Evolutionary conservation across 2,888 invertebrate species (phyloP), one percentile per base, ranked within the genome.

Genomic region (Tribolium freemani): DNA sequence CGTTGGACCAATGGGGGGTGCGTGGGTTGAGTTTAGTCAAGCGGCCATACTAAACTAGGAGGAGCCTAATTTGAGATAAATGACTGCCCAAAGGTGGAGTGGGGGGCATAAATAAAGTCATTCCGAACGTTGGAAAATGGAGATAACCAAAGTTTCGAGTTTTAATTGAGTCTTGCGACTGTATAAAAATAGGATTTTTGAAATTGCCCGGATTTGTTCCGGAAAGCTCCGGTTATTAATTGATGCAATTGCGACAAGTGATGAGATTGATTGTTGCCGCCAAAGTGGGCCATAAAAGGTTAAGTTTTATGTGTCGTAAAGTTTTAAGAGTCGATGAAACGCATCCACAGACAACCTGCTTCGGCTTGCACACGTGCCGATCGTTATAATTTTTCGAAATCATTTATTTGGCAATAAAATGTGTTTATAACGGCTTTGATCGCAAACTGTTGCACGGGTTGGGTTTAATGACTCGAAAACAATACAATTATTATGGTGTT

Each of bases 221-320:
- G 38, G 8, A 38, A 38, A 38, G 8, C n/a, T 38, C 11, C 10
- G 45, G 13, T 54, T 53, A 54, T 66, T 50, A 67, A 67, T 57
- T 67, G 57, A 56, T 48, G 46, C 13, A 54, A 11, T 68, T 51
- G 67, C 57, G 64, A 61, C 53, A 71, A 61, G 51, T 50, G 69
- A 57, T 46, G 71, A 80, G 84, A 83, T 84, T 83, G 84, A 84
- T 85, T 84, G 82, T 79, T 75, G 81, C 80, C 80, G 79, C 75
- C 75, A 79, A 83, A 85, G 84, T 83, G 84, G 83, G 81, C 83
- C 85, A 86, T 87, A 86, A 87, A 87, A 86, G 86, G 86, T 86
- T 86, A 85, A 67, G 84, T 86, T 87, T 86, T 86, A 86, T 86
- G 85, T 81, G 83, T 84, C 84, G 84, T 86, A 86, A 87, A 87